Evolutionary conservation across 2,888 invertebrate genomes (phyloP).

Genomic region (Drosophila macrospina): DNA sequence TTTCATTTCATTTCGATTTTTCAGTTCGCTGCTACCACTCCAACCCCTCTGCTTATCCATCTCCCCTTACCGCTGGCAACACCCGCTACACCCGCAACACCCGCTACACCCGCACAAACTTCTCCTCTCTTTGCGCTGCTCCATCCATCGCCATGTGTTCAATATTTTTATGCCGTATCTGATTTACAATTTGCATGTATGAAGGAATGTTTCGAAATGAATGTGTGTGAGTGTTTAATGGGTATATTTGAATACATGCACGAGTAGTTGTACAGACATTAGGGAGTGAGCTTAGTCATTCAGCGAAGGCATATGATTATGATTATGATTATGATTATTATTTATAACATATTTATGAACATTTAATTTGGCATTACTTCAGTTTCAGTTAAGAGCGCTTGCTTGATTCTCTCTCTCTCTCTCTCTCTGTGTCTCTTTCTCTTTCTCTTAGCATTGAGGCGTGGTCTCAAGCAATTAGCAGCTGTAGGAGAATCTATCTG

Average conservation of each 20-base stretch:
- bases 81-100: neutral
- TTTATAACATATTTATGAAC: constrained; percentile 33
- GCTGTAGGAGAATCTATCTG: too few relatives aligned
- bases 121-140: constrained; percentile 54
- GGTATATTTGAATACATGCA: constrained; percentile 23
- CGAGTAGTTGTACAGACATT: constrained; percentile 6
- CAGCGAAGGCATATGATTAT: constrained; percentile 37
- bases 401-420: too few relatives aligned
- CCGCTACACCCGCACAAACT: constrained; percentile 53
- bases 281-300: constrained; percentile 57
- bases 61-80: constrained; percentile 5
- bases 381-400: neutral
- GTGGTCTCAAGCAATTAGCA: neutral
- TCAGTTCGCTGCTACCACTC: constrained; percentile 38
- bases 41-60: constrained; percentile 6
- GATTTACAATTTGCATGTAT: constrained; percentile 73
- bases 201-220: constrained; percentile 42
- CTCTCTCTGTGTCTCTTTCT: too few relatives aligned
- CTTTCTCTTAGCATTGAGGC: too few relatives aligned
- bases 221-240: constrained; percentile 29
- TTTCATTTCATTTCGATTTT: constrained; percentile 70
- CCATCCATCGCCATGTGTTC: constrained; percentile 71
- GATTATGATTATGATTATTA: constrained; percentile 24
- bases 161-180: constrained; percentile 77
- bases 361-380: constrained; percentile 12